A percentile compares a stretch with the other conserved stretches of the same genome.
Evolutionary conservation across 2,888 invertebrate species (phyloP).

Genomic region (Aspidapion aeneum): DNA sequence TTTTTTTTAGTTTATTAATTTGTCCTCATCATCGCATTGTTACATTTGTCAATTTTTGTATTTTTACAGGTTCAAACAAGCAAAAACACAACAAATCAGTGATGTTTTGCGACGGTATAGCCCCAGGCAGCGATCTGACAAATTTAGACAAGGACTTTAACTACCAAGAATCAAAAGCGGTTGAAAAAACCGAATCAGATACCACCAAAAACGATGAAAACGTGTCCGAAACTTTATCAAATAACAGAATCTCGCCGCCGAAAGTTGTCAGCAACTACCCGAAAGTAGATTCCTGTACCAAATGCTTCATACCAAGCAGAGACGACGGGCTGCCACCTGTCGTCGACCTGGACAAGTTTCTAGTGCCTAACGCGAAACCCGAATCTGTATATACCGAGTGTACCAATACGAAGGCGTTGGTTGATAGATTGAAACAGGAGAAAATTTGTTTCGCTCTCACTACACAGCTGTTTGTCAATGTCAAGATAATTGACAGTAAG

Average conservation of each 20-base stretch:
- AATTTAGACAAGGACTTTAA: slow-evolving; percentile 65
- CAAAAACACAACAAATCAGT: slow-evolving; percentile 66
- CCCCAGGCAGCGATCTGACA: slow-evolving; percentile 82
- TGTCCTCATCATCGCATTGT: no score
- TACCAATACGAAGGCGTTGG: slow-evolving; percentile 53
- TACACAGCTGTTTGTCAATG: slow-evolving; percentile 68
- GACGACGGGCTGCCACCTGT: slow-evolving; percentile 56
- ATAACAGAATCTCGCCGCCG: not conserved
- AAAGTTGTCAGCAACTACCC: not conserved
- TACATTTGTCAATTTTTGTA: no score
- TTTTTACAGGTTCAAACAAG: slow-evolving; percentile 45
- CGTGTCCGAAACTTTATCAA: no score
- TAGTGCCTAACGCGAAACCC: not conserved
- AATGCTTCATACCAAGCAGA: slow-evolving; percentile 55
- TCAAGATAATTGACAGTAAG: slow-evolving; percentile 74
- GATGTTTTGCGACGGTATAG: slow-evolving; percentile 86
- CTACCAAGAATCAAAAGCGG: slow-evolving; percentile 25
- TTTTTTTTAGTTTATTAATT: no score
- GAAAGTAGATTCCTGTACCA: slow-evolving; percentile 50
- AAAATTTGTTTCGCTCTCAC: slow-evolving; percentile 71
- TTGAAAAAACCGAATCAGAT: not conserved
- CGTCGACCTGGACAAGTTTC: slow-evolving; percentile 34
- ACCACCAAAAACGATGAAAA: not conserved
- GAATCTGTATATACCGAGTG: slow-evolving; percentile 49
- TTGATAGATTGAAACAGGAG: slow-evolving; percentile 57